Evolutionary conservation across 2,888 invertebrate species (phyloP).

Genomic region (Cordilura impudica): DNA sequence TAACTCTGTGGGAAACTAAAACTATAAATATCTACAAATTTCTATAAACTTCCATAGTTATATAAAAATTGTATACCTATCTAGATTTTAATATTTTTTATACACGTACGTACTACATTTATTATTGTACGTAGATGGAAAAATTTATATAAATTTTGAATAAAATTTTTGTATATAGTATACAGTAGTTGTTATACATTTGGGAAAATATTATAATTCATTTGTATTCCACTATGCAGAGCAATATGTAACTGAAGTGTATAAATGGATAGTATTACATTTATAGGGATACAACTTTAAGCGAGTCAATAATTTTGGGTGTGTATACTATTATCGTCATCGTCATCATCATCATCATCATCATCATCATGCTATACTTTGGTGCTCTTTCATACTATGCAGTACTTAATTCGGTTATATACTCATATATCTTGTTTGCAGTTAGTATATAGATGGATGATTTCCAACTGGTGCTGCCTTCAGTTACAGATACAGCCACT

Average conservation of each 20-base stretch:
- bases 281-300: constrained; percentile 63
- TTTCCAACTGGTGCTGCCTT: constrained; percentile 46
- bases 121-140: background rate
- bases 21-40: background rate
- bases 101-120: background rate
- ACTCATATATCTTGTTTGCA: constrained; percentile 42
- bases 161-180: background rate
- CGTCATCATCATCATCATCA: constrained; percentile 5
- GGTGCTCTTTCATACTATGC: background rate
- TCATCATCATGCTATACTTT: constrained; percentile 24
- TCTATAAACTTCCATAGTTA: background rate
- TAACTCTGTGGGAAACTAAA: background rate
- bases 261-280: constrained; percentile 62
- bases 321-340: constrained; percentile 49
- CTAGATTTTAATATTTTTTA: too few species aligned
- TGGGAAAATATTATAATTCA: background rate
- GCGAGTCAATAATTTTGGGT: constrained; percentile 63
- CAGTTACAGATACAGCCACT: constrained; percentile 45
- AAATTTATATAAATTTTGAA: background rate
- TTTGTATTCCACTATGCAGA: constrained; percentile 1
- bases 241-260: constrained; percentile 25
- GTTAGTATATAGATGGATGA: constrained; percentile 44
- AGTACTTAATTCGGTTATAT: constrained; percentile 35
- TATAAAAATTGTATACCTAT: background rate
- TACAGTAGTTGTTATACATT: too few species aligned